A percentile compares a stretch with the other conserved stretches of the same genome.
Conservation (phyloP, 2,888 invertebrate genomes). For the Drosophila algonquin region DNA sequence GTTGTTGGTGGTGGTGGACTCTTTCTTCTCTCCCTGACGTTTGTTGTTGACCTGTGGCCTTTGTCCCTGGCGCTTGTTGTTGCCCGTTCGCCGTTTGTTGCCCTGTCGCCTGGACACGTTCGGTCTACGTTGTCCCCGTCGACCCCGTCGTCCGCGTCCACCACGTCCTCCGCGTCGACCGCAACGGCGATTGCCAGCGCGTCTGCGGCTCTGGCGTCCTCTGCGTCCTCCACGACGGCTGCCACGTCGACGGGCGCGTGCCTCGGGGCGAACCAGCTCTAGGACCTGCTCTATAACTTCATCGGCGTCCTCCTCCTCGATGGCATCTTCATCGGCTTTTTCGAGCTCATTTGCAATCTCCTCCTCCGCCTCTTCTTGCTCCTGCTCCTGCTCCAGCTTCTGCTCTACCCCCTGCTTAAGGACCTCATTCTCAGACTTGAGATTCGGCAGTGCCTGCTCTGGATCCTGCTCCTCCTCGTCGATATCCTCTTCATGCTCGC, state of each 20-base stretch:
- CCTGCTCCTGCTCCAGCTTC: neutral
- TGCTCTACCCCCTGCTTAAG: neutral
- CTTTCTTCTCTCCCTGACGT: conserved; percentile 8
- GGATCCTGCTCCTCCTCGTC: neutral
- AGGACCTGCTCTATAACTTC: conserved; percentile 4
- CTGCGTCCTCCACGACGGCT: conserved; percentile 13
- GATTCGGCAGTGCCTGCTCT: neutral
- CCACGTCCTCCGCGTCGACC: conserved; percentile 22
- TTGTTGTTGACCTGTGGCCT: conserved; percentile 1
- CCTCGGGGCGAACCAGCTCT: neutral
- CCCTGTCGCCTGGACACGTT: conserved; percentile 19
- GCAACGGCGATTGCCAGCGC: conserved; percentile 29
- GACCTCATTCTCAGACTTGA: neutral
- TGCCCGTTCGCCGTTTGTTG: conserved; percentile 19
- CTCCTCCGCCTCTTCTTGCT: neutral
- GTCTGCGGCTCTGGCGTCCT: conserved; percentile 21
- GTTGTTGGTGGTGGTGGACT: conserved; percentile 2
- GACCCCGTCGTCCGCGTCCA: conserved; percentile 10
- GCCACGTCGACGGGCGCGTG: conserved; percentile 11
- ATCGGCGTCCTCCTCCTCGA: neutral
- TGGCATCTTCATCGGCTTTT: conserved; percentile 3
- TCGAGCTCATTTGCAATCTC: neutral
- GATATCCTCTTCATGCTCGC: conserved; percentile 7
- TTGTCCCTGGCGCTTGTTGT: neutral
- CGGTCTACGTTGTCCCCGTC: conserved; percentile 28